A percentile compares a stretch with the other conserved stretches of the same genome.
These are phyloP conservation scores for Pristiophorus japonicus DNA, from an alignment of 2,113 vertebrate genomes.

Conservation along the genomic window DNA sequence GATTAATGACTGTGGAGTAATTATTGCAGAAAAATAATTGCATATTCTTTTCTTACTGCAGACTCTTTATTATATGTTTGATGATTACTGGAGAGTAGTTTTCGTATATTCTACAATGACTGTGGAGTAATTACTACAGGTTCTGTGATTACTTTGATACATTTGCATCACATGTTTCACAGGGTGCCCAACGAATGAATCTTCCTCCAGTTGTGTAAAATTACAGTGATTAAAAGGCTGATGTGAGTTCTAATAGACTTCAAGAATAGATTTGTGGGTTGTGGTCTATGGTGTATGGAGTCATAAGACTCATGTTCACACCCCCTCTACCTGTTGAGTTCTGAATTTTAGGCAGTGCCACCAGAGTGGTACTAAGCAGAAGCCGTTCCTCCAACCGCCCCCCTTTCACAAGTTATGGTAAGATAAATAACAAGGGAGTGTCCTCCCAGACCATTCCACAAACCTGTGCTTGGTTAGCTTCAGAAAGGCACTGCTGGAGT, in stretches of 20 bases:
- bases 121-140: too few species aligned
- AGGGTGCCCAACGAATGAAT: not conserved
- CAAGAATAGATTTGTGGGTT: not conserved
- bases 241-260: not conserved
- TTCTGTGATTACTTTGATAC: not conserved
- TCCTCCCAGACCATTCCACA: not conserved
- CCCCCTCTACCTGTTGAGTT: not conserved
- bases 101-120: too few species aligned
- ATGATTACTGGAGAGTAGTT: too few species aligned
- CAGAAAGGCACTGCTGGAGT: not conserved
- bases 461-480: not conserved
- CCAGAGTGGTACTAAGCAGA: not conserved
- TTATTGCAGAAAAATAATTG: too few species aligned
- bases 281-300: not conserved
- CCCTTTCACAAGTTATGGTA: not conserved
- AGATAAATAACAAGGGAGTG: not conserved
- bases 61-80: too few species aligned
- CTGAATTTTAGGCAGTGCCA: not conserved
- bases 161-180: not conserved
- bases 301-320: not conserved
- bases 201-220: not conserved
- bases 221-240: not conserved
- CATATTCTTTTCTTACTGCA: too few species aligned
- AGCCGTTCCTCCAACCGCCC: not conserved
- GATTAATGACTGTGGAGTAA: too few species aligned